Evolutionary conservation across 1,140 invertebrate genomes (phyloP).

Genomic region (Lepidostoma basale): DNA sequence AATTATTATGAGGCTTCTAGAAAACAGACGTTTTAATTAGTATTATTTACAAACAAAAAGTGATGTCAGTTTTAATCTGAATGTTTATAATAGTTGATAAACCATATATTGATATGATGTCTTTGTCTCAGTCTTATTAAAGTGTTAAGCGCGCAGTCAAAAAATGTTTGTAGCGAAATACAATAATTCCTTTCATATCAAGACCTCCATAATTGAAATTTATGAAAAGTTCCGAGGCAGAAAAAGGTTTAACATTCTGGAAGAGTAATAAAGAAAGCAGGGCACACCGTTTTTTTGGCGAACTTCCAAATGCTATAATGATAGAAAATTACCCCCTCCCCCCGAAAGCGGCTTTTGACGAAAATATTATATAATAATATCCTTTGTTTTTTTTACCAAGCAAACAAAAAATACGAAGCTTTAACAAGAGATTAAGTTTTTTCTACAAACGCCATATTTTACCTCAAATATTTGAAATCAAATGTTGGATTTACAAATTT

Average conservation of each 20-base stretch:
- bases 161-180: no score
- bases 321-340: slow-evolving; percentile 42
- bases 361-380: slow-evolving; percentile 11
- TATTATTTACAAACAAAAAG: no score
- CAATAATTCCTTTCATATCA: not conserved
- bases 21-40: no score
- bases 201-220: slow-evolving; percentile 13
- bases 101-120: no score
- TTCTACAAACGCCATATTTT: not conserved
- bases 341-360: slow-evolving; percentile 8
- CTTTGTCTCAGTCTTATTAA: no score
- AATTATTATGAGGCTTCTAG: no score
- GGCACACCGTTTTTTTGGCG: slow-evolving; percentile 33
- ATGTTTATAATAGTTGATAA: no score
- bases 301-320: slow-evolving; percentile 41
- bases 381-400: not conserved
- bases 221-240: slow-evolving; percentile 1
- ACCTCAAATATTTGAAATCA: not conserved
- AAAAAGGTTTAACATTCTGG: slow-evolving; percentile 20
- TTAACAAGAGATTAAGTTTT: not conserved
- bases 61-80: no score
- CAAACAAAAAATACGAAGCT: not conserved
- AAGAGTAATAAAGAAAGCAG: slow-evolving; percentile 23
- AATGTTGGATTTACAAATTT: not conserved
- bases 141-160: no score